These are phyloP conservation scores for Athalia cordata DNA, from an alignment of 2,888 invertebrate genomes.

Conservation along the genomic window DNA sequence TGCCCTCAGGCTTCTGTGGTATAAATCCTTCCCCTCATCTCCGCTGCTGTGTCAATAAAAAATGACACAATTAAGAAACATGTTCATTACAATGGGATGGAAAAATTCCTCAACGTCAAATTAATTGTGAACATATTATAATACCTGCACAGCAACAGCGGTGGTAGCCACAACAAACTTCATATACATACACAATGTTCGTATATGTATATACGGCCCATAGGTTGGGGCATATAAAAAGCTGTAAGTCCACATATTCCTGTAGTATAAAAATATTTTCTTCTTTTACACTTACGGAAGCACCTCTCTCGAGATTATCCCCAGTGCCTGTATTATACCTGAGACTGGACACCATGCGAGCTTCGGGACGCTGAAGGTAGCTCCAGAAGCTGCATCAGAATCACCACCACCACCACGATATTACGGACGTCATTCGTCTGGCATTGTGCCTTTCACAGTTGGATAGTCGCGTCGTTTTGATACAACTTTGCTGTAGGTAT, in stretches of 20 bases:
- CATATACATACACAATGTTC: neutral
- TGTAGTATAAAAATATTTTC: neutral
- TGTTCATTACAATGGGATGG: slow-evolving; percentile 55
- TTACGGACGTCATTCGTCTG: slow-evolving; percentile 55
- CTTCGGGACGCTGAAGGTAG: no score
- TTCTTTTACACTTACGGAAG: slow-evolving; percentile 32
- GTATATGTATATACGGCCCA: slow-evolving; percentile 4
- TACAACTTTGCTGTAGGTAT: slow-evolving; percentile 39
- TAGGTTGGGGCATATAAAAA: neutral
- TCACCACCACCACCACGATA: slow-evolving; percentile 50
- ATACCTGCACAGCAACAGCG: neutral
- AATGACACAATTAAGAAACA: slow-evolving; percentile 43
- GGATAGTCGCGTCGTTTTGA: slow-evolving; percentile 51
- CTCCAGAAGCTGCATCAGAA: slow-evolving; percentile 47
- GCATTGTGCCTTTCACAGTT: slow-evolving; percentile 60
- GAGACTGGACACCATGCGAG: no score
- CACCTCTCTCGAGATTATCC: slow-evolving; percentile 32
- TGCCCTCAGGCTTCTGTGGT: neutral
- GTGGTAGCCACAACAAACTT: slow-evolving; percentile 13
- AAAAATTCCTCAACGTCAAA: slow-evolving; percentile 54
- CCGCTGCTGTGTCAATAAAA: slow-evolving; percentile 20
- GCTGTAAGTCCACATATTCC: neutral
- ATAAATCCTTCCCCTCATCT: neutral
- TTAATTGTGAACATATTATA: slow-evolving; percentile 58
- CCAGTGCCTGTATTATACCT: neutral